phyloP scores from a whole-genome alignment of 2,113 vertebrate species.

The Phrynosoma blainvillii region DNA sequence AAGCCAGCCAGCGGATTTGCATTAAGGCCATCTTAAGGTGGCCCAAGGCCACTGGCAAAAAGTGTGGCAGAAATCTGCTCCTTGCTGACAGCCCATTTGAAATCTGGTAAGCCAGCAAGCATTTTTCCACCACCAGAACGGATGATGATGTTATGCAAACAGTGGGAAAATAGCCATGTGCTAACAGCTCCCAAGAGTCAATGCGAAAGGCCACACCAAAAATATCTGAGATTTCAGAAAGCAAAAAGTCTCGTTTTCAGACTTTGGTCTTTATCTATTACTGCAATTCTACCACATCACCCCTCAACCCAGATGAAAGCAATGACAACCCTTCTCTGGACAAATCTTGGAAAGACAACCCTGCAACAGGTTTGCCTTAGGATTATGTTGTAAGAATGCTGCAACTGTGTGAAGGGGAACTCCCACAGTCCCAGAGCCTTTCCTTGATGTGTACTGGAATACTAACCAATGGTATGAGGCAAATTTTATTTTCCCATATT shows the following conservation, averaged over 20 bases:
- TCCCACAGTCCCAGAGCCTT: too few species aligned
- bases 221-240: not conserved
- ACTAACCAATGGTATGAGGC: not conserved
- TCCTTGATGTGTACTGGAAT: not conserved
- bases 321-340: too few species aligned
- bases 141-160: not conserved
- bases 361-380: too few species aligned
- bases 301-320: too few species aligned
- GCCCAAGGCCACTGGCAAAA: too few species aligned
- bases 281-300: not conserved
- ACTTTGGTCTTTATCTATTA: not conserved
- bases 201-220: not conserved
- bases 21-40: too few species aligned
- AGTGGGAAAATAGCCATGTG: not conserved
- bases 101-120: too few species aligned
- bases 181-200: not conserved
- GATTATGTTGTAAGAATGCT: not conserved
- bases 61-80: too few species aligned
- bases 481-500: not conserved
- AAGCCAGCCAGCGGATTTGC: too few species aligned
- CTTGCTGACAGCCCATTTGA: too few species aligned
- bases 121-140: not conserved
- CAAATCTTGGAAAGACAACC: too few species aligned
- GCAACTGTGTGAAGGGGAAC: not conserved
- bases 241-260: not conserved